phyloP scores from a whole-genome alignment of 2,797 vertebrate species.

The Coregonus suidteri region DNA sequence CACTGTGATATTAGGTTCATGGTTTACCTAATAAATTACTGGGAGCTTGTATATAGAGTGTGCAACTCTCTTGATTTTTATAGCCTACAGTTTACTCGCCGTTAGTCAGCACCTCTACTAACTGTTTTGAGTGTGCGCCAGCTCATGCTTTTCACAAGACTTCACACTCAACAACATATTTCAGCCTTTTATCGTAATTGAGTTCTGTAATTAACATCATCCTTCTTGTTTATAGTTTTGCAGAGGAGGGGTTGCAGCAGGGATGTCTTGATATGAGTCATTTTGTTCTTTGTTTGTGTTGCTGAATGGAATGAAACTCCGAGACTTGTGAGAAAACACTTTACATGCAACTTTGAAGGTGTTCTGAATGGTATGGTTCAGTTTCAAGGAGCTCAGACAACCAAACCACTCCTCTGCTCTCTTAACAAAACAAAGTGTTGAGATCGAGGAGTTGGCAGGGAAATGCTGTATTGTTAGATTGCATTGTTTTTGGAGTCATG shows the following conservation, averaged over 20 bases:
- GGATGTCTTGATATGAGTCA: conserved; percentile 6
- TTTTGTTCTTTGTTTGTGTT: conserved; percentile 27
- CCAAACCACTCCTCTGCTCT: neutral
- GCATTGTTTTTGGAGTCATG: neutral
- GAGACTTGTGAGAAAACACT: neutral
- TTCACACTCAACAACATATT: too few species aligned
- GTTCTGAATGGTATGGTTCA: neutral
- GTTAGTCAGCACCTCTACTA: too few species aligned
- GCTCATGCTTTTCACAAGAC: too few species aligned
- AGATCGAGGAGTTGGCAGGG: neutral
- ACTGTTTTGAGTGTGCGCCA: too few species aligned
- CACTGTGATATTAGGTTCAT: too few species aligned
- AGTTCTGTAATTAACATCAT: neutral
- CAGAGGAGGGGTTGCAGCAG: neutral
- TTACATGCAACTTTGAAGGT: neutral
- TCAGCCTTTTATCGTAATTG: too few species aligned
- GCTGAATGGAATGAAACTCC: conserved; percentile 13
- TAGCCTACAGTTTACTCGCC: too few species aligned
- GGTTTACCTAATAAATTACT: too few species aligned
- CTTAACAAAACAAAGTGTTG: neutral
- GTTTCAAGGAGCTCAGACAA: neutral
- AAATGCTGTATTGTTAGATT: neutral
- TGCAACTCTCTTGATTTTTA: too few species aligned
- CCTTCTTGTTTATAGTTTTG: neutral
- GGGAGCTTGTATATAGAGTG: too few species aligned